Conservation (phyloP, 2,797 vertebrate species). For the Gila robusta region DNA sequence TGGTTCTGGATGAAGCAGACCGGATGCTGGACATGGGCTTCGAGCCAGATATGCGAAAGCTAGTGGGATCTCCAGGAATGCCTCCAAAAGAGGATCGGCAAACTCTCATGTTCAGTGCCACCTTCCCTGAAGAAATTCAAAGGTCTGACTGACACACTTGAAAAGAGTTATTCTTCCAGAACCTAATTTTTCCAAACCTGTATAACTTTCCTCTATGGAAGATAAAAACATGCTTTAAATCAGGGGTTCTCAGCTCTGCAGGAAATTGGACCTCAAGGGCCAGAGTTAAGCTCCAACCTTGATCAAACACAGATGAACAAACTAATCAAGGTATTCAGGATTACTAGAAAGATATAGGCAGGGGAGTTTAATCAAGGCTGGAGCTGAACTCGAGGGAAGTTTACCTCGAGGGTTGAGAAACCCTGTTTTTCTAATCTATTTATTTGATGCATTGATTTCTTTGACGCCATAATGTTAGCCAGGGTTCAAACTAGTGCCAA, state of each 20-base stretch:
- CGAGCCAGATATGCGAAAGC: constrained; percentile 87
- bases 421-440: not conserved
- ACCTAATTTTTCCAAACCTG: too few species aligned
- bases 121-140: constrained; percentile 91
- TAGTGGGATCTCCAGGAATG: constrained; percentile 87
- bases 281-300: not conserved
- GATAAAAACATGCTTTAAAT: too few species aligned
- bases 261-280: too few species aligned
- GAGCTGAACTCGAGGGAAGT: not conserved
- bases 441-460: too few species aligned
- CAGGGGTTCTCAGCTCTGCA: not conserved
- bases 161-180: not conserved
- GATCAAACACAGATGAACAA: not conserved
- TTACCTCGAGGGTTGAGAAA: not conserved
- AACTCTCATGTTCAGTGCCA: constrained; percentile 97
- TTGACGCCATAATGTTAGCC: too few species aligned
- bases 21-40: constrained; percentile 98
- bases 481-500: too few species aligned
- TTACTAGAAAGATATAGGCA: not conserved
- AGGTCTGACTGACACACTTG: constrained; percentile 73
- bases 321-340: not conserved
- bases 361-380: not conserved
- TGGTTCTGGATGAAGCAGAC: constrained; percentile 96
- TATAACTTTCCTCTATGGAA: too few species aligned
- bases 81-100: constrained; percentile 88